Base-by-base conservation (phyloP, 1,140 invertebrate species). In the Galleria mellonella region DNA sequence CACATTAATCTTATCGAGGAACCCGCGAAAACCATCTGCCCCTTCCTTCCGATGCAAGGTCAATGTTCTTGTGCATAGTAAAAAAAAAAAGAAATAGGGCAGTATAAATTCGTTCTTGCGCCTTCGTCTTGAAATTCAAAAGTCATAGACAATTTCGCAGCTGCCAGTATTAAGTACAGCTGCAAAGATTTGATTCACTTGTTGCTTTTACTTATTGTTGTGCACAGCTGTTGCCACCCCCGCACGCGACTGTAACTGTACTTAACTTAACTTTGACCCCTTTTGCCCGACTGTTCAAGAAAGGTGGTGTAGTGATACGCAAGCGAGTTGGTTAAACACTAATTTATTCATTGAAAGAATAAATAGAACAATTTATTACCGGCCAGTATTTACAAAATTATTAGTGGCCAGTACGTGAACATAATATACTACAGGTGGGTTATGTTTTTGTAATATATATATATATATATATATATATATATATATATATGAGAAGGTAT, bases 111-210 rank as follows among this genome's bases (percentile, higher is more conserved):
- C 15, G 47, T 38, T 33, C 11, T 14, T 23, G 51, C 43, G 50
- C 58, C 51, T 46, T 54, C 44, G 50, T 47, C 55, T 49, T 49
- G 47, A 53, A 47, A 54, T 46, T 43, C 15, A 53, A 61, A 61
- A 53, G 57, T 49, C 27, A 50, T 51, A 47, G 54, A 47, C 38
- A 44, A 49, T 43, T 33, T 31, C 6, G 47, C 51, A 60, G 53
- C 51, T 60, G 56, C 41, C 29, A n/a, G n/a, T n/a, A n/a, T n/a
- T n/a, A n/a, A n/a, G n/a, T n/a, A 41, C 40, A 43, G 51, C 55
- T 58, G 57, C 62, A 51, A 23, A 45, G 54, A 43, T 53, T 51
- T 23, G 17, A 23, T 60, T 51, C 60, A 55, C 60, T 67, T 63
- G 54, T 51, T 40, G 37, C 42, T 27, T 31, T 37, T 43, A 28